Evolutionary conservation across 1,140 invertebrate genomes (phyloP).

Genomic region (Papilio polyxenes): DNA sequence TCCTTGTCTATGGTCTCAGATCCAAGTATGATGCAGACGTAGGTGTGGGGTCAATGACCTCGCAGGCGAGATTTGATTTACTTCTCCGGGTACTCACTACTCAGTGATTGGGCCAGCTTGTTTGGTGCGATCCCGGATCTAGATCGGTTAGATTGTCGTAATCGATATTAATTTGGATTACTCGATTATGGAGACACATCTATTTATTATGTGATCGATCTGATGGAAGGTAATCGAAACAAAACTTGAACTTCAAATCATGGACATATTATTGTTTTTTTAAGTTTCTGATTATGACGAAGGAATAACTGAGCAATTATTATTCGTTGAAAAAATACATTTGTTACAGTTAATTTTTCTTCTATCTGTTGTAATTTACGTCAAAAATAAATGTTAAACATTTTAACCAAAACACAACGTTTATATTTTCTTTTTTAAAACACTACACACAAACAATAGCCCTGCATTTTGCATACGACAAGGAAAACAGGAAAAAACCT

Average conservation of each 20-base stretch:
- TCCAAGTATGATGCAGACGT: conserved; percentile 19
- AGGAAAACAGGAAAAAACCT: neutral
- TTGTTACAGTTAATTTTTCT: no score
- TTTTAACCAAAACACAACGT: neutral
- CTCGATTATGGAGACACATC: conserved; percentile 1
- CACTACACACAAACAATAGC: conserved; percentile 11
- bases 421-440: conserved; percentile 6
- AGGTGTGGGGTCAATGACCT: conserved; percentile 24
- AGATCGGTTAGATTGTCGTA: neutral
- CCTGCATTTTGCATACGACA: conserved; percentile 2
- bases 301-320: neutral
- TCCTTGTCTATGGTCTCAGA: conserved; percentile 11
- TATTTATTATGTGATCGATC: neutral
- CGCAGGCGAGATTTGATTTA: conserved; percentile 25
- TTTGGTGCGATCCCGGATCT: conserved; percentile 21
- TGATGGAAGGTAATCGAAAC: neutral
- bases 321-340: no score
- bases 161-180: neutral
- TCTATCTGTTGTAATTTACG: neutral
- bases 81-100: neutral
- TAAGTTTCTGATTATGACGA: neutral
- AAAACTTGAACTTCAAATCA: neutral
- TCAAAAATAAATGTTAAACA: neutral
- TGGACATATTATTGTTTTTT: neutral
- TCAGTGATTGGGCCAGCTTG: neutral